A percentile compares a stretch with the other conserved stretches of the same genome.
These are phyloP conservation scores for Cyclopterus lumpus DNA, from an alignment of 2,797 vertebrate genomes.

Conservation along the genomic window DNA sequence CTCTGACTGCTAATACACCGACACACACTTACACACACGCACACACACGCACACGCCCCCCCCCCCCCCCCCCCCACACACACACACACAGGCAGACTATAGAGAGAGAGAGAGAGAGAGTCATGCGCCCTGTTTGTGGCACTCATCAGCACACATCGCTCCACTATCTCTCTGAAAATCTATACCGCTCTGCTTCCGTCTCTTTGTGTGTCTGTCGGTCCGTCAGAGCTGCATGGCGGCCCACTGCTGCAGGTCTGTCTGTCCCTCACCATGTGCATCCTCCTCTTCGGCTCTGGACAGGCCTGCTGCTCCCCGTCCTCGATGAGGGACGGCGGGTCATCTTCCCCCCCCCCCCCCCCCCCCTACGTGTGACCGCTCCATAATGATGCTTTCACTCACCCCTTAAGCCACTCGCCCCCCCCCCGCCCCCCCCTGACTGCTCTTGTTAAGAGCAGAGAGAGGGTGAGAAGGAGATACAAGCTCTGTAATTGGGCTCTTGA, in stretches of 20 bases:
- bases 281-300: conserved; percentile 38
- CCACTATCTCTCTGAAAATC: conserved; percentile 78
- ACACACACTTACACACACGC: conserved; percentile 62
- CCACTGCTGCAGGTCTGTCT: neutral
- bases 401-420: conserved; percentile 66
- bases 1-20: conserved; percentile 85
- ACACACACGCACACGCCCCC: conserved; percentile 56
- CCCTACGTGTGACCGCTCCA: conserved; percentile 45
- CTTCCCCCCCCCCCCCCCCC: conserved; percentile 13
- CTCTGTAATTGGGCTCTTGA: conserved; percentile 83
- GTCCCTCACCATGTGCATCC: conserved; percentile 15
- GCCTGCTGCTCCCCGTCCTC: conserved; percentile 61
- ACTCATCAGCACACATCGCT: conserved; percentile 71
- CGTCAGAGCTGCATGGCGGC: conserved; percentile 31
- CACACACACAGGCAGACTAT: conserved; percentile 46
- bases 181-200: conserved; percentile 55
- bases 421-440: conserved; percentile 54
- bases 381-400: conserved; percentile 74
- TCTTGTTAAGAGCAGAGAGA: conserved; percentile 73
- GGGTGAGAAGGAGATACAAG: conserved; percentile 57
- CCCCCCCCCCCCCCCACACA: conserved; percentile 24
- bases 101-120: conserved; percentile 42
- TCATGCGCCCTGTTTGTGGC: conserved; percentile 67
- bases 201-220: conserved; percentile 34
- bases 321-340: conserved; percentile 61